phyloP scores from a whole-genome alignment of 2,113 vertebrate genomes.

The Egretta garzetta region DNA sequence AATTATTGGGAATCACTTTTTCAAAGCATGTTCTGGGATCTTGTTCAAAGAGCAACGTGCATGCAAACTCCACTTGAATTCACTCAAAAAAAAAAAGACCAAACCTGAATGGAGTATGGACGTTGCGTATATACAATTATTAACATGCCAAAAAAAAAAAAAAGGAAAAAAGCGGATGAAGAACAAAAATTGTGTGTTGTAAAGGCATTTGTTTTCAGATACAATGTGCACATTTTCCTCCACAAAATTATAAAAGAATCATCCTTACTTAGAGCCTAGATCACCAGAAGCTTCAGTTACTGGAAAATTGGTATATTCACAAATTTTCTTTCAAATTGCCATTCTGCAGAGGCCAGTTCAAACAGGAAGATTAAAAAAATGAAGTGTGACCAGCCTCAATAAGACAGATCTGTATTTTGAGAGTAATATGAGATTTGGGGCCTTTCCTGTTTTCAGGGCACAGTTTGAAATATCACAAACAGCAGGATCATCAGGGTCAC shows the following conservation, averaged over 20 bases:
- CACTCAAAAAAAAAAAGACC: background rate
- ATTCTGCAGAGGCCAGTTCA: background rate
- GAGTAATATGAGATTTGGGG: background rate
- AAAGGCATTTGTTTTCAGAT: background rate
- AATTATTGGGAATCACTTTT: background rate
- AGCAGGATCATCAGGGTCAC: background rate
- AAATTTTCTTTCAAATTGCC: background rate
- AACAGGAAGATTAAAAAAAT: background rate
- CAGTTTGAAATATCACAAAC: background rate
- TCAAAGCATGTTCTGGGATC: background rate
- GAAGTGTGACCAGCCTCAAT: background rate
- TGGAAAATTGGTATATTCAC: background rate
- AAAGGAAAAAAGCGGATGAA: background rate
- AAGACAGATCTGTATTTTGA: background rate
- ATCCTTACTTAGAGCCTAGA: background rate
- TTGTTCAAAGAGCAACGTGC: background rate
- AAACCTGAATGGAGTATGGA: fast-evolving
- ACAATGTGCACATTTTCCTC: background rate
- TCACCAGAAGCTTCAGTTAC: background rate
- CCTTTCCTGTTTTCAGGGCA: background rate
- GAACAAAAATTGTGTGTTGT: background rate
- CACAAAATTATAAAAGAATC: background rate
- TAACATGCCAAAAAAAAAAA: too few species aligned
- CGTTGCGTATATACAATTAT: fast-evolving
- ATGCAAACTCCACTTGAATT: background rate